These are phyloP conservation scores for Machimus atricapillus DNA, from an alignment of 2,888 invertebrate species.

Conservation along the genomic window DNA sequence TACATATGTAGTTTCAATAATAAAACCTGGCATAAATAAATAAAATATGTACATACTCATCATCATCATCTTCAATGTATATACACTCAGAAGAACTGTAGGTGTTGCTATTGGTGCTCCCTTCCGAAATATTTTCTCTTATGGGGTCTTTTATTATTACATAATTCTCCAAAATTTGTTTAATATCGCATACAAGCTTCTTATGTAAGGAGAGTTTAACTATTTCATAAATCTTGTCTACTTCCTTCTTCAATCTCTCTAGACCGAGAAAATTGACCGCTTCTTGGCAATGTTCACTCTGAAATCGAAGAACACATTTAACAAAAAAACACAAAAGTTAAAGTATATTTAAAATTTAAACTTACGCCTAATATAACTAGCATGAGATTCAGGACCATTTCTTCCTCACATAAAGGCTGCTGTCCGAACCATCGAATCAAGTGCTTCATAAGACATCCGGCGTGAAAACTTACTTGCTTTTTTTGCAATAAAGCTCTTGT, in stretches of 20 bases:
- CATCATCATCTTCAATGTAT: conserved; percentile 26
- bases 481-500: conserved; percentile 53
- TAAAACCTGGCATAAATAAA: not conserved
- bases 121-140: not conserved
- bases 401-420: conserved; percentile 52
- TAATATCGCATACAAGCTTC: conserved; percentile 51
- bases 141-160: not conserved
- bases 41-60: not conserved
- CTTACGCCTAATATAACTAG: conserved; percentile 52
- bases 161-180: conserved; percentile 47
- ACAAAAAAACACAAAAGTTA: not conserved
- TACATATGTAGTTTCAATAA: too few species aligned
- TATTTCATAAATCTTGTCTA: conserved; percentile 54
- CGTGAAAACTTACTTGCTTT: conserved; percentile 54
- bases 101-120: not conserved
- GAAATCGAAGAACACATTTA: not conserved
- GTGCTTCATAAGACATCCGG: conserved; percentile 56
- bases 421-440: conserved; percentile 59
- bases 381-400: conserved; percentile 55
- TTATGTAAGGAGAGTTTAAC: conserved; percentile 47
- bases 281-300: conserved; percentile 52
- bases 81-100: not conserved
- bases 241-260: conserved; percentile 53
- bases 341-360: not conserved
- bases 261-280: conserved; percentile 52